Conservation (phyloP, 1,140 invertebrate genomes). For the Coenobita brevimanus region DNA sequence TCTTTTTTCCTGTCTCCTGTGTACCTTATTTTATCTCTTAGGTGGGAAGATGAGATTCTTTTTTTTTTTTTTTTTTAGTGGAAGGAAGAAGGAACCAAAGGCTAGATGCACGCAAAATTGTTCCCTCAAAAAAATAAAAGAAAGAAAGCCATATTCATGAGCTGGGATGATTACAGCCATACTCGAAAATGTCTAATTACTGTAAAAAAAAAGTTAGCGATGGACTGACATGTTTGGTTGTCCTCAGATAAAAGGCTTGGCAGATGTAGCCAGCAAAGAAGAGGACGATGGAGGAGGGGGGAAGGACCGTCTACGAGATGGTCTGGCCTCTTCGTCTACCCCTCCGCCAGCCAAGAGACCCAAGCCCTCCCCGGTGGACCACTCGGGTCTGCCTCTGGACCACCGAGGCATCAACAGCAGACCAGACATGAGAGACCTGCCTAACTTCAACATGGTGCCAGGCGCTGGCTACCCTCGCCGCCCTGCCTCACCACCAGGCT, state of each 20-base stretch:
- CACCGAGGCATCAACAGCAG: constrained; percentile 36
- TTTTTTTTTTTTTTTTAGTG: no score
- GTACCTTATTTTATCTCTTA: no score
- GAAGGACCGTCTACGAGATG: constrained; percentile 43
- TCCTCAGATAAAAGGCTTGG: constrained; percentile 83
- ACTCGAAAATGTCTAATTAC: no score
- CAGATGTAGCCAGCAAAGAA: constrained; percentile 80
- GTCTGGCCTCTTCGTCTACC: constrained; percentile 42
- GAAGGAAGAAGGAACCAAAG: no score
- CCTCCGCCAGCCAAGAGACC: constrained; percentile 59
- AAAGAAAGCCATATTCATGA: no score
- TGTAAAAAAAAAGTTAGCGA: no score
- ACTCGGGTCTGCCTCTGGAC: not conserved
- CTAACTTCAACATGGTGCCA: constrained; percentile 43
- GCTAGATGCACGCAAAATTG: no score
- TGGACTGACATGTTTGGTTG: no score
- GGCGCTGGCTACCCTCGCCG: constrained; percentile 49
- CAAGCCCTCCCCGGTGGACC: constrained; percentile 56
- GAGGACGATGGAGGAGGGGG: constrained; percentile 65
- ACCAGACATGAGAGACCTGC: constrained; percentile 50
- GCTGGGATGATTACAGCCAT: no score
- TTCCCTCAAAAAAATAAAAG: no score
- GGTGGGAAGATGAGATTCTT: no score
- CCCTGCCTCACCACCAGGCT: constrained; percentile 35
- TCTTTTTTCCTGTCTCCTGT: no score